These are phyloP conservation scores for Lithobates pipiens DNA, from an alignment of 2,797 vertebrate genomes.

Conservation along the genomic window DNA sequence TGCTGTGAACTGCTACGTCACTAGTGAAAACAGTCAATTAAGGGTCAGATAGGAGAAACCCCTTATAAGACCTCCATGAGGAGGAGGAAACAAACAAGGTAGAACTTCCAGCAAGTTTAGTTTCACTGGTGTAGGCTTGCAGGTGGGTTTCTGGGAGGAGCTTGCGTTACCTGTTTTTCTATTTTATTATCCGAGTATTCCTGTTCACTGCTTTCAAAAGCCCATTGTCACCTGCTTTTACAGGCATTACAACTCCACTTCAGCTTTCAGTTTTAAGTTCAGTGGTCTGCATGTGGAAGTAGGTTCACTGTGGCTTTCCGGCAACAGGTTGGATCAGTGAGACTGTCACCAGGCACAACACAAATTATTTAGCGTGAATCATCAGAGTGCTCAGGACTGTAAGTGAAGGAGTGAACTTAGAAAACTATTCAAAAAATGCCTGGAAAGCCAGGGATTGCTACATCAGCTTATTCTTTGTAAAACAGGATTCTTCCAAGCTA, in stretches of 20 bases:
- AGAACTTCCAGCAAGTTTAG: constrained; percentile 20
- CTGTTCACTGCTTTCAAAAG: background rate
- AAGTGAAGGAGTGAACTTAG: constrained; percentile 27
- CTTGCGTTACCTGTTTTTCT: constrained; percentile 1
- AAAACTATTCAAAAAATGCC: constrained; percentile 51
- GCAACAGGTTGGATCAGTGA: background rate
- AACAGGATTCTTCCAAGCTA: background rate
- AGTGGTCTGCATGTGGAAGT: background rate
- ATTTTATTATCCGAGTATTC: background rate
- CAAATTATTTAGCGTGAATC: background rate
- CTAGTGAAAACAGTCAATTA: constrained; percentile 12
- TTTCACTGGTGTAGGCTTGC: constrained; percentile 35
- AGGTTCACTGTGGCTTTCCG: background rate
- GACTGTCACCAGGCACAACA: background rate
- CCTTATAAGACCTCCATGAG: background rate
- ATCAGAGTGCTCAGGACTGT: background rate
- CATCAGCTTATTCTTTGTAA: constrained; percentile 51
- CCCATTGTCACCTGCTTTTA: background rate
- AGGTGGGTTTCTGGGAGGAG: constrained; percentile 48
- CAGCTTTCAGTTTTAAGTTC: background rate
- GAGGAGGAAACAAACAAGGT: constrained; percentile 29
- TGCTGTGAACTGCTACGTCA: background rate
- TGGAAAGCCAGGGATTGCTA: constrained; percentile 31
- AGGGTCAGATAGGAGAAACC: background rate
- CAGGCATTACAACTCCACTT: background rate